Percentiles rank a stretch among this genome's conserved stretches.
Evolutionary conservation across 1,140 invertebrate genomes (phyloP).

Genomic region (Mylabris phalerata): DNA sequence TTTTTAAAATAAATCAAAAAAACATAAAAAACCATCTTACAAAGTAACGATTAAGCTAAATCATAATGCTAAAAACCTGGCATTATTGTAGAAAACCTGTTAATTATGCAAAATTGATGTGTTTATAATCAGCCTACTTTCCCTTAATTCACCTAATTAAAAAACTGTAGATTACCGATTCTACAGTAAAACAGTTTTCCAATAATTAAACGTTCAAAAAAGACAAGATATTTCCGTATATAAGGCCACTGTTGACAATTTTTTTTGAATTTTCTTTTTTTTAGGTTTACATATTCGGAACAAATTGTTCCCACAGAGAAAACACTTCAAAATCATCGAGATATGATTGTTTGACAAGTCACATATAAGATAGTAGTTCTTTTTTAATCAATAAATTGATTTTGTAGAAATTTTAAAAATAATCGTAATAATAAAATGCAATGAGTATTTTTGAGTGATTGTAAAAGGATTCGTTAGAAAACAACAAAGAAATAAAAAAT

Average conservation of each 20-base stretch:
- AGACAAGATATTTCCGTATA: slow-evolving; percentile 20
- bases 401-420: too few species aligned
- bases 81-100: background rate
- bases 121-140: background rate
- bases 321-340: background rate
- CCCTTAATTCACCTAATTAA: background rate
- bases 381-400: background rate
- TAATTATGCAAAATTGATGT: background rate
- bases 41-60: slow-evolving; percentile 2
- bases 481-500: slow-evolving; percentile 4
- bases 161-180: background rate
- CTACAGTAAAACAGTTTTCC: slow-evolving; percentile 26
- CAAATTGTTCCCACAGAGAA: too few species aligned
- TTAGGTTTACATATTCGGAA: background rate
- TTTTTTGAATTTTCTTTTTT: background rate
- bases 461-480: background rate
- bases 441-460: slow-evolving; percentile 8
- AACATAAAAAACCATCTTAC: background rate
- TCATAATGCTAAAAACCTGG: background rate
- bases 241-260: slow-evolving; percentile 31
- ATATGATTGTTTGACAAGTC: background rate
- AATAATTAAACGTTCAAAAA: slow-evolving; percentile 24
- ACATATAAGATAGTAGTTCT: background rate
- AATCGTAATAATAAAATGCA: slow-evolving; percentile 8
- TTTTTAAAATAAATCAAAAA: background rate